Percentiles rank a stretch among this genome's conserved stretches.
Conservation (phyloP, 2,113 vertebrate species). For the Phrynocephalus versicolor region DNA sequence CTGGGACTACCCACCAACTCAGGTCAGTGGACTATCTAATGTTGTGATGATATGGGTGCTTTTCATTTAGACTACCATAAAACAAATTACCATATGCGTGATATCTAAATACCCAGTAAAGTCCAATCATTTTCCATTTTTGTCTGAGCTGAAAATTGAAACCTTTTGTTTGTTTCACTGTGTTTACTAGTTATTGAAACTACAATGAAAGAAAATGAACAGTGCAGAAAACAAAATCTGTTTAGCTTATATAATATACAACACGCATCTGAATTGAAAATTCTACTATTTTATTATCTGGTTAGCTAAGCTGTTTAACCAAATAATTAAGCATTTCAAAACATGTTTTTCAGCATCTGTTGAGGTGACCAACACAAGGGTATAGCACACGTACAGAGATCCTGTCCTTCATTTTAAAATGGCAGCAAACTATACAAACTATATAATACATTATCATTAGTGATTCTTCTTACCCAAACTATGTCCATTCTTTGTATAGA, state of each 20-base stretch:
- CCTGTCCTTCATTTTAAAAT: background rate
- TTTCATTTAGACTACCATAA: no score
- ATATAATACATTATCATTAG: constrained; percentile 5
- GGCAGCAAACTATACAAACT: background rate
- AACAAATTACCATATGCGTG: background rate
- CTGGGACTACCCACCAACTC: no score
- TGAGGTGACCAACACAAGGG: background rate
- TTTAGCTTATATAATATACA: background rate
- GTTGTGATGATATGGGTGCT: no score
- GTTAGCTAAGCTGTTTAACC: background rate
- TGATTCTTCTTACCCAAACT: constrained; percentile 79
- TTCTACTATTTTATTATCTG: background rate
- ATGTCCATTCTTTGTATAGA: constrained; percentile 88
- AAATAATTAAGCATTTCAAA: background rate
- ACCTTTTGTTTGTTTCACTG: background rate
- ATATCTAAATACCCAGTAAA: background rate
- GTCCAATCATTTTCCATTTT: background rate
- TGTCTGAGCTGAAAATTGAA: background rate
- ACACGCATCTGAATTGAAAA: background rate
- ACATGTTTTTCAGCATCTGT: background rate
- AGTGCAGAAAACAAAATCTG: background rate
- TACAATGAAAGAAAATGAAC: background rate
- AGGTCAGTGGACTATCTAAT: no score
- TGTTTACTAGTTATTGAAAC: background rate
- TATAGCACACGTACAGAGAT: background rate